Evolutionary conservation across 2,888 invertebrate genomes (phyloP), one percentile per base, ranked within the genome.

Genomic region (Elegia similella): DNA sequence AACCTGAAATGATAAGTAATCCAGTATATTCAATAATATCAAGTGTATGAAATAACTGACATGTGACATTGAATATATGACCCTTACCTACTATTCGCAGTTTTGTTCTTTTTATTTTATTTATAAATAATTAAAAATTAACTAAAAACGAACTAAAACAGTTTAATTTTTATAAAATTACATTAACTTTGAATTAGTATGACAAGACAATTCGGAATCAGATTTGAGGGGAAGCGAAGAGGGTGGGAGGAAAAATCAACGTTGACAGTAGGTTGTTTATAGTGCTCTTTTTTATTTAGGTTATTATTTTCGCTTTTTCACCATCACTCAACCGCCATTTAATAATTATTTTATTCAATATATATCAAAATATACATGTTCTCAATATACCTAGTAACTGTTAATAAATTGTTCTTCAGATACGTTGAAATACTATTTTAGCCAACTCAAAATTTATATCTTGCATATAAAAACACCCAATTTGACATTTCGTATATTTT

Each of bases 131-230:
- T 64, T 73, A 67, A 64, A 75, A 73, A 76, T 48, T 65, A 80
- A 82, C 66, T 73, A 80, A 82, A 86, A 80, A 75, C 59, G 76
- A 86, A 86, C 73, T 72, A 84, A 86, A 86, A 82, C 74, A 86
- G 85, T 84, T 86, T 82, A 78, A 69, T 74, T 80, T 38, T 75
- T 76, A 81, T 70, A 79, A 86, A 81, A 82, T 77, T 72, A 65
- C 66, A 74, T 71, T 75, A 78, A 76, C 44, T 55, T 55, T 53
- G 70, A 80, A 66, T 60, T 74, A 77, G 76, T 80, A 73, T 81
- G 86, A 85, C 80, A 82, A 80, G 80, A 84, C 82, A 79, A 84
- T 75, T 81, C 76, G 77, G 80, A 80, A 75, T 79, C 74, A 70
- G 72, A 66, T 67, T 23, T 63, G 72, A 68, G 63, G 65, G 66